These are phyloP conservation scores for Coelopa pilipes DNA, from an alignment of 2,888 invertebrate species.

Conservation along the genomic window DNA sequence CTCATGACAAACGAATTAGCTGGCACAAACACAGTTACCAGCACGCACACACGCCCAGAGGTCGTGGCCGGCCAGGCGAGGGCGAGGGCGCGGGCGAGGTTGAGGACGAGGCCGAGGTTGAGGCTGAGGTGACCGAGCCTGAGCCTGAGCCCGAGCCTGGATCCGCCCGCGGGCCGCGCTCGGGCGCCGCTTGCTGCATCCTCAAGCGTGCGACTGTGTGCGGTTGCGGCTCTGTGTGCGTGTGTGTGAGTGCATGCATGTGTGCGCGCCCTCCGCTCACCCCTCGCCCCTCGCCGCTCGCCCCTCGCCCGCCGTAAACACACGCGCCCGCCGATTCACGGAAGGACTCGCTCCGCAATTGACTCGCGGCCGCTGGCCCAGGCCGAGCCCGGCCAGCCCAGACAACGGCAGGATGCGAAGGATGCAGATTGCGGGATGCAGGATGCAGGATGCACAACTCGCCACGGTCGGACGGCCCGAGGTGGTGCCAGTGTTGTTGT, in stretches of 20 bases:
- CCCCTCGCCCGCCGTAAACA: constrained; percentile 26
- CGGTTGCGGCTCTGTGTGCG: constrained; percentile 33
- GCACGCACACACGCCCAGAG: constrained; percentile 36
- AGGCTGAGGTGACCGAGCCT: background rate
- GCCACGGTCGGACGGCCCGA: too few relatives aligned
- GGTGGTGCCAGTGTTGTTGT: too few relatives aligned
- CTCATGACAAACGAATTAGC: constrained; percentile 27
- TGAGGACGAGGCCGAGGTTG: background rate
- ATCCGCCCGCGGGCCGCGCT: background rate
- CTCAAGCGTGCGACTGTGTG: constrained; percentile 17
- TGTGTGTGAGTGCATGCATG: constrained; percentile 29
- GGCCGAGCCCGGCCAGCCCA: background rate
- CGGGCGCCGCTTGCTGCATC: background rate
- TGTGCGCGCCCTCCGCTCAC: constrained; percentile 40
- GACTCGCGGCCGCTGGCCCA: constrained; percentile 4
- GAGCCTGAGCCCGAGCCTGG: background rate
- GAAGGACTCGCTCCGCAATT: constrained; percentile 17
- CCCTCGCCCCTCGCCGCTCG: background rate
- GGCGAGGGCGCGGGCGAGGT: background rate
- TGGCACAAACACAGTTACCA: constrained; percentile 10
- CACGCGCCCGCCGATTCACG: constrained; percentile 10
- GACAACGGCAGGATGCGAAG: too few relatives aligned
- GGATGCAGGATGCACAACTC: too few relatives aligned
- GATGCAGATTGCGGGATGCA: too few relatives aligned
- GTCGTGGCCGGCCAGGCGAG: too few relatives aligned